Evolutionary conservation across 1,140 invertebrate genomes (phyloP).

Genomic region (Dreissena rostriformis): DNA sequence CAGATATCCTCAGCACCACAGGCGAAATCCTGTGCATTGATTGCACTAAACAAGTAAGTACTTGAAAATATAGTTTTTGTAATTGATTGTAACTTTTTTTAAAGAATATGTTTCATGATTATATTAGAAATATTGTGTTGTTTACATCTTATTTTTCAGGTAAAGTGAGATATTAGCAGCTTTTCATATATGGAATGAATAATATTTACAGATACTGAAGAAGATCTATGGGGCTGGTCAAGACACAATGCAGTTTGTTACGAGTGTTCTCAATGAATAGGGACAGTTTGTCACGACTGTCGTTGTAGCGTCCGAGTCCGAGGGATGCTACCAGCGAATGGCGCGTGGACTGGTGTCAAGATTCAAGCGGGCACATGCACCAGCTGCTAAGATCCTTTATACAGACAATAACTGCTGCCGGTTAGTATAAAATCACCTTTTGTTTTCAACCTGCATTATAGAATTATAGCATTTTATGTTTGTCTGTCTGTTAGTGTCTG

Average conservation of each 20-base stretch:
- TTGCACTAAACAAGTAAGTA: neutral
- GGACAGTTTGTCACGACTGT: neutral
- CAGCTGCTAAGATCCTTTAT: neutral
- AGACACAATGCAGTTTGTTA: neutral
- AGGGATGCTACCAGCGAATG: constrained; percentile 5
- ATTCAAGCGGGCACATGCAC: constrained; percentile 1
- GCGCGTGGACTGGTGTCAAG: neutral
- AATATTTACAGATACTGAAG: constrained; percentile 11
- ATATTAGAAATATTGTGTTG: no score
- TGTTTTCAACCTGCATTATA: no score
- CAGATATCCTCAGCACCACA: neutral
- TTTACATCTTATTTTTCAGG: no score
- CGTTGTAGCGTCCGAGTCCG: neutral
- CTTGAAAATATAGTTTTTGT: neutral
- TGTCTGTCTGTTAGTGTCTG: no score
- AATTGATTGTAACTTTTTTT: no score
- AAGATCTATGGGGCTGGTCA: neutral
- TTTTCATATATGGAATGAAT: no score
- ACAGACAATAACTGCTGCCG: constrained; percentile 5
- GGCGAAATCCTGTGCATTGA: constrained; percentile 12
- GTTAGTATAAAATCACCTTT: neutral
- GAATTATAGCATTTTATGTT: no score
- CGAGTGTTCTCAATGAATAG: neutral
- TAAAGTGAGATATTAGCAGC: no score
- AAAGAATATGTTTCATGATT: no score